Evolutionary conservation across 2,888 invertebrate genomes (phyloP).

Genomic region (Tiphia femorata): DNA sequence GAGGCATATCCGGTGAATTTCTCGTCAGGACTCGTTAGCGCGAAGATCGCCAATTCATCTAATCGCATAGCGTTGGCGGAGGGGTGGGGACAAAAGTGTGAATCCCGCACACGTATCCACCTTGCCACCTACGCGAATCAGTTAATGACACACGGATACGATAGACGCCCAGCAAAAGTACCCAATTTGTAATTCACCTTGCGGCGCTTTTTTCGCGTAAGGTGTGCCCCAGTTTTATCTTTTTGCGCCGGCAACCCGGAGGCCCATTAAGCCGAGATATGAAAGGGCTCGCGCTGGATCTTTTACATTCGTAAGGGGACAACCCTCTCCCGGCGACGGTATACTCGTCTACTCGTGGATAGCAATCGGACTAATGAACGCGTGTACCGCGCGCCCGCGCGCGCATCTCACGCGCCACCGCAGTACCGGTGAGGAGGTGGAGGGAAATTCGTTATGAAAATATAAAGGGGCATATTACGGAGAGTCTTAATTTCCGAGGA

Average conservation of each 20-base stretch:
- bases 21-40: not conserved
- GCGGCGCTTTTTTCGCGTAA: not conserved
- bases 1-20: no score
- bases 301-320: slow-evolving; percentile 15
- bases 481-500: no score
- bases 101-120: not conserved
- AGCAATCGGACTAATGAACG: slow-evolving; percentile 19
- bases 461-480: no score
- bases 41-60: not conserved
- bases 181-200: slow-evolving; percentile 12
- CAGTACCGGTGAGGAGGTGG: no score
- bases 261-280: slow-evolving; percentile 2
- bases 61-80: not conserved
- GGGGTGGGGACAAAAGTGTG: no score
- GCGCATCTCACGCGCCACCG: no score
- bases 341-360: slow-evolving; percentile 12
- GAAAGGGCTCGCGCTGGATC: slow-evolving; percentile 1
- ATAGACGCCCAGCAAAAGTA: not conserved
- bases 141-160: not conserved
- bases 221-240: not conserved
- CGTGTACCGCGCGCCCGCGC: not conserved
- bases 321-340: slow-evolving; percentile 5
- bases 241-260: not conserved
- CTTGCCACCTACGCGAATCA: not conserved
- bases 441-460: no score